phyloP scores from a whole-genome alignment of 2,888 invertebrate species.

The Macrophya alboannulata region DNA sequence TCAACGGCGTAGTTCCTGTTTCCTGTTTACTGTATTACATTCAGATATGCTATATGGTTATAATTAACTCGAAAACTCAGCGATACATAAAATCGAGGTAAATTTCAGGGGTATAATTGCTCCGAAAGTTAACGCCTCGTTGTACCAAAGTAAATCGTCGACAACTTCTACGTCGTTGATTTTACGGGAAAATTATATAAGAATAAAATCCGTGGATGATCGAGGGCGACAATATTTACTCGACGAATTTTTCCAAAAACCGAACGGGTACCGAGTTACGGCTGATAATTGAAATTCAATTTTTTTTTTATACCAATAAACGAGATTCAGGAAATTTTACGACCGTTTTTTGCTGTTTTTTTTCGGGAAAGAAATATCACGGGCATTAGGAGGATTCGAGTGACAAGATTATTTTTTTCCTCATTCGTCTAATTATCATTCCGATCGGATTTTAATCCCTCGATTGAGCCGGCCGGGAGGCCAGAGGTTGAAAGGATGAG shows the following conservation, averaged over 20 bases:
- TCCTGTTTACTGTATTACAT: constrained; percentile 5
- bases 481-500: not conserved
- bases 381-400: no score
- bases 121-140: not conserved
- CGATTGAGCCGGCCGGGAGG: not conserved
- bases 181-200: not conserved
- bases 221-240: not conserved
- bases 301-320: no score
- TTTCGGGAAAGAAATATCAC: no score
- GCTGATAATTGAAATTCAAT: not conserved
- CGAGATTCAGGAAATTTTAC: not conserved
- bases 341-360: not conserved
- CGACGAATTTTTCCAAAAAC: not conserved
- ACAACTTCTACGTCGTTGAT: not conserved
- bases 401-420: not conserved
- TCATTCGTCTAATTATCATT: not conserved
- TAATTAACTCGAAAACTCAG: not conserved
- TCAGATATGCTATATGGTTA: not conserved
- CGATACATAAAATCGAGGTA: not conserved
- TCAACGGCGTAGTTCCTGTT: constrained; percentile 54
- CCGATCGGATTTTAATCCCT: constrained; percentile 8
- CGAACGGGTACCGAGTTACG: not conserved
- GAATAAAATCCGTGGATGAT: not conserved
- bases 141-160: not conserved
- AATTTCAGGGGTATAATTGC: not conserved